A percentile compares a stretch with the other conserved stretches of the same genome.
These are phyloP conservation scores for Monomorium pharaonis DNA, from an alignment of 1,140 invertebrate species.

Conservation along the genomic window DNA sequence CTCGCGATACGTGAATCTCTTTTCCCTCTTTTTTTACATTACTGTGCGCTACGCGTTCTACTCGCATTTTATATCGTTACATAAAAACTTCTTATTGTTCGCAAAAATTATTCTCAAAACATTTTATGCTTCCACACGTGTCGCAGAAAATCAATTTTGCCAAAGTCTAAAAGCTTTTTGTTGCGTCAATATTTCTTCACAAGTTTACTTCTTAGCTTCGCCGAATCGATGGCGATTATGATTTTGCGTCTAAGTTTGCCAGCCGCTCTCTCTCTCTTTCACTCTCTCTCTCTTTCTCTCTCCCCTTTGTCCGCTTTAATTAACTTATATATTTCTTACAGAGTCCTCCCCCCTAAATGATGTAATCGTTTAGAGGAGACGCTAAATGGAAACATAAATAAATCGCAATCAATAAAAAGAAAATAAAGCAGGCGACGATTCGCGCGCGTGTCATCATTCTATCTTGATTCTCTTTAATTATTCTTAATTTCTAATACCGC, in stretches of 20 bases:
- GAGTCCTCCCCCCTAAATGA: background rate
- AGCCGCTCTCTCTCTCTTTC: slow-evolving; percentile 24
- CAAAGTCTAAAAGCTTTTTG: background rate
- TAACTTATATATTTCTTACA: background rate
- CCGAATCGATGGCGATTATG: background rate
- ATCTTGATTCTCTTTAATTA: slow-evolving; percentile 13
- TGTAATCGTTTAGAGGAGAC: background rate
- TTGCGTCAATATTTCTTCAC: background rate
- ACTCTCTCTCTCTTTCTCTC: too few species aligned
- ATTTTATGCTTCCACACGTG: background rate
- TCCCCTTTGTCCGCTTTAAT: slow-evolving; percentile 21
- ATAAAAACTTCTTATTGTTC: background rate
- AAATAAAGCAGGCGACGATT: background rate
- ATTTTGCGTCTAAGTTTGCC: background rate
- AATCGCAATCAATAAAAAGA: background rate
- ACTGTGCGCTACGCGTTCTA: too few species aligned
- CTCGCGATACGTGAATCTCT: background rate
- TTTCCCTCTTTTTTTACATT: background rate
- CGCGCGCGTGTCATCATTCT: background rate
- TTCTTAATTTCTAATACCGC: slow-evolving; percentile 34
- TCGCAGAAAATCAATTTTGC: background rate
- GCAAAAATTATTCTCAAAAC: background rate
- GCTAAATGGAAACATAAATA: slow-evolving; percentile 18
- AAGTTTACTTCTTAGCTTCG: background rate
- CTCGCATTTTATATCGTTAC: background rate